A percentile compares a stretch with the other conserved stretches of the same genome.
phyloP scores from a whole-genome alignment of 2,797 vertebrate species.

The Sebastes hubbsi region DNA sequence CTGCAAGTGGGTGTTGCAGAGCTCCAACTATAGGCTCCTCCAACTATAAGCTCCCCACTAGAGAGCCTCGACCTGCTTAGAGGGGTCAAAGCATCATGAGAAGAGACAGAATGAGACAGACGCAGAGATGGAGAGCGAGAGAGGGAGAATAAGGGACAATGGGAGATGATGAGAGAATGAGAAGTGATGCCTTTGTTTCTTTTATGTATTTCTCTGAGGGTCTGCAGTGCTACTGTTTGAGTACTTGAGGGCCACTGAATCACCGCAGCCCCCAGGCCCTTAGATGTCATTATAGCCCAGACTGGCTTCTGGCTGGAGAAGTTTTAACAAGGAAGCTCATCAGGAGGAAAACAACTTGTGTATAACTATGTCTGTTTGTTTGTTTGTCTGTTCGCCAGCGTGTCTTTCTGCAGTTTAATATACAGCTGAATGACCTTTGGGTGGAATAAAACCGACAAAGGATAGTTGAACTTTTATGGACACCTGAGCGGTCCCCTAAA shows the following conservation, averaged over 20 bases:
- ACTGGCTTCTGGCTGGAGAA: slow-evolving; percentile 64
- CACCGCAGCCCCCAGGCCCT: slow-evolving; percentile 65
- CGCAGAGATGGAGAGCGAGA: slow-evolving; percentile 43
- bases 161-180: slow-evolving; percentile 63
- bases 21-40: slow-evolving; percentile 80
- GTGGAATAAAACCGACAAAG: slow-evolving; percentile 1
- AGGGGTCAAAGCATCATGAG: slow-evolving; percentile 78
- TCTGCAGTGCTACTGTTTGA: slow-evolving; percentile 64
- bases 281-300: slow-evolving; percentile 72
- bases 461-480: slow-evolving; percentile 17
- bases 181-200: slow-evolving; percentile 70
- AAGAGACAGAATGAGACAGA: slow-evolving; percentile 51
- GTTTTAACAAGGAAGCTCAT: slow-evolving; percentile 73
- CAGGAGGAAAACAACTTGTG: slow-evolving; percentile 55
- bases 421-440: slow-evolving; percentile 3
- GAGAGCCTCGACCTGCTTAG: slow-evolving; percentile 82
- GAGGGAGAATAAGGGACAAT: slow-evolving; percentile 62
- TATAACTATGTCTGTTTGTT: slow-evolving; percentile 44
- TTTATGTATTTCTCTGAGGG: slow-evolving; percentile 69
- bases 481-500: slow-evolving; percentile 3
- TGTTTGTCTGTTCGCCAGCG: neutral
- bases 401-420: slow-evolving; percentile 25
- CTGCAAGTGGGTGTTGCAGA: slow-evolving; percentile 84
- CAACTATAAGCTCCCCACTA: slow-evolving; percentile 76
- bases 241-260: slow-evolving; percentile 75